phyloP scores from a whole-genome alignment of 2,888 invertebrate species.

The Hydrotaea cyrtoneurina region DNA sequence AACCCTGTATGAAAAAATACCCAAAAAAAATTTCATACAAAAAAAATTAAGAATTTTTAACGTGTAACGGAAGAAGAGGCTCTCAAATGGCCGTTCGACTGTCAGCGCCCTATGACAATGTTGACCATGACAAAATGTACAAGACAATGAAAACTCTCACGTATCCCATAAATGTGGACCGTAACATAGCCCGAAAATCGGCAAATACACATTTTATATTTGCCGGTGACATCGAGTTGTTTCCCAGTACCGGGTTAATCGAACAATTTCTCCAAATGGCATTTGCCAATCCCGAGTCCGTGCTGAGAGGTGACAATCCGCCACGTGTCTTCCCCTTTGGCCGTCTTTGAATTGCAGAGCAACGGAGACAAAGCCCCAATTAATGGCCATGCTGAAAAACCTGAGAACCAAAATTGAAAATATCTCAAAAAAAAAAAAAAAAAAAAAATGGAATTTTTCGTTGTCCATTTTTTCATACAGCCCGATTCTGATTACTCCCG shows the following conservation, averaged over 20 bases:
- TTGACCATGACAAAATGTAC: conserved; percentile 83
- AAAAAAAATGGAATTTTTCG: no score
- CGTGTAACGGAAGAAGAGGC: conserved; percentile 71
- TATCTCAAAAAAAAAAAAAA: no score
- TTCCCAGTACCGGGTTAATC: conserved; percentile 90
- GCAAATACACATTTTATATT: conserved; percentile 90
- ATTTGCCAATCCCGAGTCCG: conserved; percentile 82
- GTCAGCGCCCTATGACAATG: conserved; percentile 72
- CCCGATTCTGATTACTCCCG: no score
- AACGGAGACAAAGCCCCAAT: conserved; percentile 70
- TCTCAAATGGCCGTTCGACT: conserved; percentile 70
- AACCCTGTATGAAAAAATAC: no score
- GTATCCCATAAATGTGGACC: conserved; percentile 93
- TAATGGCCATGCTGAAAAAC: conserved; percentile 68
- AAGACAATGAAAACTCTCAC: conserved; percentile 84
- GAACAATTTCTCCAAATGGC: conserved; percentile 91
- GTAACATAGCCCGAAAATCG: conserved; percentile 90
- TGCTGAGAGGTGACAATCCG: conserved; percentile 18
- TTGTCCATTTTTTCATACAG: no score
- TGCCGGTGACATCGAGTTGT: conserved; percentile 93
- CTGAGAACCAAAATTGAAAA: no score
- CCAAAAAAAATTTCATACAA: no score
- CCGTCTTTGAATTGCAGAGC: conserved; percentile 73
- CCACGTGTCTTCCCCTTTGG: conserved; percentile 72
- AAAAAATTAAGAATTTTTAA: no score